A percentile compares a stretch with the other conserved stretches of the same genome.
Conservation (phyloP, 2,113 vertebrate species). For the Perognathus longimembris region DNA sequence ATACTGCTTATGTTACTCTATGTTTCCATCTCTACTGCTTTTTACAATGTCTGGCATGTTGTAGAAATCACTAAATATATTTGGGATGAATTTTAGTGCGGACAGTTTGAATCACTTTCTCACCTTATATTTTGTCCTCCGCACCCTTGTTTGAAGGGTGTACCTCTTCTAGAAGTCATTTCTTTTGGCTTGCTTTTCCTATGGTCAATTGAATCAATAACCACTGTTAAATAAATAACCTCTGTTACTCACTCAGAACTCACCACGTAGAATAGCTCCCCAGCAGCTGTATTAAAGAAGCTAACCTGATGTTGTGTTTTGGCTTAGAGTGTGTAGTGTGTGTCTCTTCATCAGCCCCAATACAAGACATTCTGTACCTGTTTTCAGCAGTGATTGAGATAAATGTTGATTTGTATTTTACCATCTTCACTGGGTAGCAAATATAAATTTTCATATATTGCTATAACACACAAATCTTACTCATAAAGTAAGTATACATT, state of each 20-base stretch:
- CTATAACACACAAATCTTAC: background rate
- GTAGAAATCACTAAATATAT: conserved; percentile 7
- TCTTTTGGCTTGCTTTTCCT: background rate
- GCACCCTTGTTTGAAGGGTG: background rate
- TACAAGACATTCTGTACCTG: background rate
- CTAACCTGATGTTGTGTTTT: background rate
- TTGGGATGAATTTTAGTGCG: conserved; percentile 45
- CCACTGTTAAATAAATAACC: background rate
- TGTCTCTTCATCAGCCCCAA: background rate
- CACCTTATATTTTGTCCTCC: background rate
- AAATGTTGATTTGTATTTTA: background rate
- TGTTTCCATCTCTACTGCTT: conserved; percentile 48
- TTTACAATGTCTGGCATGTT: background rate
- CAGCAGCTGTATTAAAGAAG: background rate
- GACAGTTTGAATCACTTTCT: conserved; percentile 12
- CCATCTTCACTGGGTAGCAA: background rate
- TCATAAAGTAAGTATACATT: background rate
- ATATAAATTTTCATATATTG: conserved; percentile 14
- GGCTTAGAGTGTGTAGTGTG: background rate
- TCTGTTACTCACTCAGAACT: background rate
- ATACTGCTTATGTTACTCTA: background rate
- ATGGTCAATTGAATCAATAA: conserved; percentile 5
- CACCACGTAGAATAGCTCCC: background rate
- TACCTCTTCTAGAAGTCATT: background rate
- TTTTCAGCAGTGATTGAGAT: background rate